Percentiles rank a stretch among this genome's conserved stretches.
Evolutionary conservation across 2,888 invertebrate species (phyloP).

Genomic region (Halictus ligatus): DNA sequence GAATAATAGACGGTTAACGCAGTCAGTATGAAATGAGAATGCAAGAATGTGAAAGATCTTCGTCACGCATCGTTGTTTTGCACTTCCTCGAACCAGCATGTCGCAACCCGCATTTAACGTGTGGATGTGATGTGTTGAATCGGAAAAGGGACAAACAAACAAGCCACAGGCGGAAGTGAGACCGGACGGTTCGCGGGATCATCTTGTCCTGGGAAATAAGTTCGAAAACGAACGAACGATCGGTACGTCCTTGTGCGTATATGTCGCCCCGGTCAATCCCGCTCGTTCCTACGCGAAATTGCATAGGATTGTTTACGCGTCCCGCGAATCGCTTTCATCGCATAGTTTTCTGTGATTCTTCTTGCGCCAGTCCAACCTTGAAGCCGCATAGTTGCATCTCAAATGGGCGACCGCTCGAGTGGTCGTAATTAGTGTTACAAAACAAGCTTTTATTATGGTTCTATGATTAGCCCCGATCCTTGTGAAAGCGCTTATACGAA

Average conservation of each 20-base stretch:
- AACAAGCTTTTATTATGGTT: constrained; percentile 34
- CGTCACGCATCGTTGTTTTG: constrained; percentile 60
- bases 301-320: constrained; percentile 33
- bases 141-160: constrained; percentile 22
- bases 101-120: constrained; percentile 61
- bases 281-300: constrained; percentile 13
- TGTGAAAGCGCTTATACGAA: constrained; percentile 23
- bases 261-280: not conserved
- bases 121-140: constrained; percentile 41
- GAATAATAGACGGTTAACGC: constrained; percentile 32
- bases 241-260: not conserved
- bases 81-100: constrained; percentile 64
- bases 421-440: constrained; percentile 63
- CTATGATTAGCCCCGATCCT: constrained; percentile 45
- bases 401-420: constrained; percentile 54
- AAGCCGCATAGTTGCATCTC: constrained; percentile 58
- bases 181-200: not conserved
- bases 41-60: constrained; percentile 66
- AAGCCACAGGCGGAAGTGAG: constrained; percentile 10
- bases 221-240: constrained; percentile 6
- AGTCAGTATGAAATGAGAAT: constrained; percentile 52
- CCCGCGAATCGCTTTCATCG: constrained; percentile 42
- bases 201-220: not conserved
- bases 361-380: constrained; percentile 64
- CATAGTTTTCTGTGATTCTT: constrained; percentile 46